Evolutionary conservation across 2,888 invertebrate species (phyloP).

Genomic region (Spilosoma lubricipeda): DNA sequence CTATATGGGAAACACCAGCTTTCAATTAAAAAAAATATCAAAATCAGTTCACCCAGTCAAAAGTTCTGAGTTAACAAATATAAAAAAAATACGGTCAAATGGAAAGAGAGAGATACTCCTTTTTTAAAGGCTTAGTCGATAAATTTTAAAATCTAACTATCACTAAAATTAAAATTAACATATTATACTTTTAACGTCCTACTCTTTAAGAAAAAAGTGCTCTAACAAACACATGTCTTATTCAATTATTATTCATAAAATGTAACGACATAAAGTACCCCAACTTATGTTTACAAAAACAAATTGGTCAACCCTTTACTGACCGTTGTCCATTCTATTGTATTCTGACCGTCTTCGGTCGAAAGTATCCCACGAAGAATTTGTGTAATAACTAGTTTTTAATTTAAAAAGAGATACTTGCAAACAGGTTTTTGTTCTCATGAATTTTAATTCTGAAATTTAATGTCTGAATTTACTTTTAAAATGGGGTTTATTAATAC

Average conservation of each 20-base stretch:
- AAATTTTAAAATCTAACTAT: too few relatives aligned
- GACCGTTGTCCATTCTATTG: slow-evolving; percentile 26
- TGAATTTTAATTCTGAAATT: slow-evolving; percentile 1
- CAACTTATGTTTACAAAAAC: slow-evolving; percentile 1
- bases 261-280: slow-evolving; percentile 1
- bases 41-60: too few relatives aligned
- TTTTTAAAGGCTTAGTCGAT: too few relatives aligned
- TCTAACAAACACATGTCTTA: not conserved
- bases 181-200: too few relatives aligned
- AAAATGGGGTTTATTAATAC: not conserved
- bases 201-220: not conserved
- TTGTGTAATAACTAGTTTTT: slow-evolving; percentile 46
- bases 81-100: too few relatives aligned
- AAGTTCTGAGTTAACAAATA: too few relatives aligned
- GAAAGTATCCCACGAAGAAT: slow-evolving; percentile 26
- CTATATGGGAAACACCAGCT: too few relatives aligned
- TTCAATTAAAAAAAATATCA: too few relatives aligned
- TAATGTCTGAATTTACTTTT: not conserved
- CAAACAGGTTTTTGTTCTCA: slow-evolving; percentile 47
- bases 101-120: too few relatives aligned
- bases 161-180: too few relatives aligned
- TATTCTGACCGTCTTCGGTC: slow-evolving; percentile 24
- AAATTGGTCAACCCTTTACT: slow-evolving; percentile 23
- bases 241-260: slow-evolving; percentile 3
- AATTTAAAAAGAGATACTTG: slow-evolving; percentile 13